phyloP scores from a whole-genome alignment of 2,113 vertebrate genomes.

The Stercorarius parasiticus region DNA sequence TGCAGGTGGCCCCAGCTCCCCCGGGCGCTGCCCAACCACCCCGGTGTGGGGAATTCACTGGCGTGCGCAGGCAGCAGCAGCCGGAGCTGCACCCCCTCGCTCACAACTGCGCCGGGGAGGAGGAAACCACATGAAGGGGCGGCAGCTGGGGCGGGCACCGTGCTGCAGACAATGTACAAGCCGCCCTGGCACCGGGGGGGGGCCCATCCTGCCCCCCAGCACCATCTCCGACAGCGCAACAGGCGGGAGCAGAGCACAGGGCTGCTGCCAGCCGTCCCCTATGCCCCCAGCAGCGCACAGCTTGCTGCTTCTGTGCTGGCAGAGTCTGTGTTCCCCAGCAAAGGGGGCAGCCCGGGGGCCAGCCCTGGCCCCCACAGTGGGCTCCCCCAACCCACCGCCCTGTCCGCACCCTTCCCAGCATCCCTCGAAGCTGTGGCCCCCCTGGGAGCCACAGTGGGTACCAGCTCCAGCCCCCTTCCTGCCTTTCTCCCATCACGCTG shows the following conservation, averaged over 20 bases:
- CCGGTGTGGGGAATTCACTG: not conserved
- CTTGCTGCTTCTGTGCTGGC: not conserved
- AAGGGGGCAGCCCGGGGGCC: not conserved
- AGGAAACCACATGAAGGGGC: slow-evolving; percentile 33
- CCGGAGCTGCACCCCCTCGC: not conserved
- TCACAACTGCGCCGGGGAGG: not conserved
- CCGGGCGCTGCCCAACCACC: not conserved
- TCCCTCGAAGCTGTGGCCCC: accelerated
- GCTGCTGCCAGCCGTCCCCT: not conserved
- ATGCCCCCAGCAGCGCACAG: accelerated
- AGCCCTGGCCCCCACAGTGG: accelerated
- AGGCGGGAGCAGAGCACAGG: not conserved
- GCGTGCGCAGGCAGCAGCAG: not conserved
- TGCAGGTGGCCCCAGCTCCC: not conserved
- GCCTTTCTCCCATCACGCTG: not conserved
- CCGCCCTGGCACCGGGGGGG: accelerated
- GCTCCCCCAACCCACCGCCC: accelerated
- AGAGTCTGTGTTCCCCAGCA: not conserved
- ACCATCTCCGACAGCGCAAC: accelerated
- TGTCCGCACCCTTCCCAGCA: accelerated
- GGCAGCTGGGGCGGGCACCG: not conserved
- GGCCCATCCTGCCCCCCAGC: not conserved
- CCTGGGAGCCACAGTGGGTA: accelerated
- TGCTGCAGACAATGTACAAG: accelerated
- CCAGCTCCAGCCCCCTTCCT: not conserved